Conservation (phyloP, 2,113 vertebrate species). For the Platanista minor region DNA sequence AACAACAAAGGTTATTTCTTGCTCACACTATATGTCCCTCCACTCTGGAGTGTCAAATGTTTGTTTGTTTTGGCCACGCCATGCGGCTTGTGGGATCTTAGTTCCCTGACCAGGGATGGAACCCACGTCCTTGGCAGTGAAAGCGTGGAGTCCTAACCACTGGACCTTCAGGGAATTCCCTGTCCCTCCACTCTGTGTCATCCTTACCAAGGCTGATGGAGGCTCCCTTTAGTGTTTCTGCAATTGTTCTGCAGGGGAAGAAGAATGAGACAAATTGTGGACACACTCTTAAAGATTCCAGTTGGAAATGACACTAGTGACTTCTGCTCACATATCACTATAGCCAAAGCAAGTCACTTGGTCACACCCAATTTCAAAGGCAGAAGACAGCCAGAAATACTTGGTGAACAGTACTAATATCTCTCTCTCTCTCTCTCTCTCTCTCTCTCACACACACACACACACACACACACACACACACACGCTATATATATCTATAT, state of each 20-base stretch:
- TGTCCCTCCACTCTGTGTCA: not conserved
- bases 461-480: too few relatives aligned
- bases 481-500: too few relatives aligned
- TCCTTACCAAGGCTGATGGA: not conserved
- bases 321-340: not conserved
- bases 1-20: not conserved
- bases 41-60: not conserved
- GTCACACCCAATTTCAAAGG: not conserved
- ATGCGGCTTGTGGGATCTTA: not conserved
- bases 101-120: not conserved
- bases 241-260: not conserved
- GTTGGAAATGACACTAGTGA: not conserved
- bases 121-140: not conserved
- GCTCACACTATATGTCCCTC: not conserved
- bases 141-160: not conserved
- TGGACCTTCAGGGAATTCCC: not conserved
- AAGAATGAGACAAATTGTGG: not conserved
- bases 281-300: not conserved
- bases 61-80: too few relatives aligned
- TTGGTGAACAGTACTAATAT: not conserved
- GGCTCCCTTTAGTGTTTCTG: not conserved
- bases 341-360: not conserved
- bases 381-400: not conserved
- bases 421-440: not conserved
- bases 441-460: too few relatives aligned